These are phyloP conservation scores for Rhipidura dahli DNA, from an alignment of 2,113 vertebrate genomes.

Conservation along the genomic window DNA sequence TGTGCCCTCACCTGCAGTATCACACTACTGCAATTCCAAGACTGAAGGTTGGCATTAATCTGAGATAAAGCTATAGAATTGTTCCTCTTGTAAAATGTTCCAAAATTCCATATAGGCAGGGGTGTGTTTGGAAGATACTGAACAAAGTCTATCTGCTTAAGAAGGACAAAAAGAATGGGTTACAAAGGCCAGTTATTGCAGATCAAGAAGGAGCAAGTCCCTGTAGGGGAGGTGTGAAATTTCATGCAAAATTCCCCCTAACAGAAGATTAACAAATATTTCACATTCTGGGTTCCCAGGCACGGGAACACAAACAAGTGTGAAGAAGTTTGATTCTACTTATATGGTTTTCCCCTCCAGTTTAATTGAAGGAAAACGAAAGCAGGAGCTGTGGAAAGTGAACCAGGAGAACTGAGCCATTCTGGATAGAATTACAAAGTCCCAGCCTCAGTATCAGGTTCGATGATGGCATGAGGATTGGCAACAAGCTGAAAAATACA, in stretches of 20 bases:
- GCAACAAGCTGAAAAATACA: constrained; percentile 61
- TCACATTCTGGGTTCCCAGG: neutral
- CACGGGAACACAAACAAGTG: neutral
- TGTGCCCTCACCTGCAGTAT: neutral
- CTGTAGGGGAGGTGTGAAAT: neutral
- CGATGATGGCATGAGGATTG: constrained; percentile 72
- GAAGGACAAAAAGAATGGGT: neutral
- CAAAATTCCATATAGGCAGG: neutral
- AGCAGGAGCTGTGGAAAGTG: constrained; percentile 62
- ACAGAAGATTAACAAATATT: neutral
- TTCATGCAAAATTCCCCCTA: neutral
- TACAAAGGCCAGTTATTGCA: neutral
- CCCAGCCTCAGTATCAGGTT: constrained; percentile 59
- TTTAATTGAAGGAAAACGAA: constrained; percentile 63
- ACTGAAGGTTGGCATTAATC: neutral
- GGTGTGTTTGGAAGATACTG: neutral
- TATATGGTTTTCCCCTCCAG: constrained; percentile 3
- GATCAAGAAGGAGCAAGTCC: neutral
- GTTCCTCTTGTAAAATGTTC: neutral
- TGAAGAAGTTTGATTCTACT: neutral
- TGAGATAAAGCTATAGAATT: neutral
- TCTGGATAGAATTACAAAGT: constrained; percentile 62
- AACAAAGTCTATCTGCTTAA: neutral
- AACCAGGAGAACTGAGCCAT: constrained; percentile 68
- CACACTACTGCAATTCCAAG: neutral